Evolutionary conservation across 1,140 invertebrate genomes (phyloP).

Genomic region (Drosophila bifasciata): DNA sequence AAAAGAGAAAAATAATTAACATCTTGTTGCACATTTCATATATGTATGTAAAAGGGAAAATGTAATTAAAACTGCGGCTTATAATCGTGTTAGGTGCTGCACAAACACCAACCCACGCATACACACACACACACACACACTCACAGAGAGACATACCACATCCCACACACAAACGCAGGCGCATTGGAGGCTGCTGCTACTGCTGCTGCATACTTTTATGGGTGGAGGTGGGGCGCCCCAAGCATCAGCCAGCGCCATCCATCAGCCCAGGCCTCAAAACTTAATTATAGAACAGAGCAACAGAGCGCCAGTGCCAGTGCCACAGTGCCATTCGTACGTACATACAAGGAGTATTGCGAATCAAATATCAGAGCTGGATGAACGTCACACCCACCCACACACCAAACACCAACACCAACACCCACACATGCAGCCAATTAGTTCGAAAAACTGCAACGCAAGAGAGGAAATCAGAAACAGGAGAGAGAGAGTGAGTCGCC

Average conservation of each 20-base stretch:
- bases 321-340: too few species aligned
- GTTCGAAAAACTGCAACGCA: slow-evolving; percentile 21
- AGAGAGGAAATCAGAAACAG: slow-evolving; percentile 14
- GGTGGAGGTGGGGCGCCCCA: slow-evolving; percentile 1
- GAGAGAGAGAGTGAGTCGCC: slow-evolving; percentile 18
- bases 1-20: slow-evolving; percentile 36
- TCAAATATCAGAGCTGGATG: slow-evolving; percentile 67
- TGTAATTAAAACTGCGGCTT: slow-evolving; percentile 48
- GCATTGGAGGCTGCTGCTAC: slow-evolving; percentile 38
- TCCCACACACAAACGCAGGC: slow-evolving; percentile 50
- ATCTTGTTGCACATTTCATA: slow-evolving; percentile 23
- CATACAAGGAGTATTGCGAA: slow-evolving; percentile 48
- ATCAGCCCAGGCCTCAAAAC: slow-evolving; percentile 34
- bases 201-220: slow-evolving; percentile 55
- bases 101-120: slow-evolving; percentile 9
- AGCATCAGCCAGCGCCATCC: not conserved
- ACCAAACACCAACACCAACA: slow-evolving; percentile 1
- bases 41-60: too few species aligned
- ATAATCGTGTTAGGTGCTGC: slow-evolving; percentile 52
- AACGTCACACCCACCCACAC: slow-evolving; percentile 9
- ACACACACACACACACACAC: slow-evolving; percentile 9
- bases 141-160: too few species aligned
- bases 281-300: slow-evolving; percentile 67
- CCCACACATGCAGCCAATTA: slow-evolving; percentile 47
- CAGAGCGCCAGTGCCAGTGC: too few species aligned